Evolutionary conservation across 2,797 vertebrate genomes (phyloP), one percentile per base, ranked within the genome.

Genomic region (Cephalopachus bancanus): DNA sequence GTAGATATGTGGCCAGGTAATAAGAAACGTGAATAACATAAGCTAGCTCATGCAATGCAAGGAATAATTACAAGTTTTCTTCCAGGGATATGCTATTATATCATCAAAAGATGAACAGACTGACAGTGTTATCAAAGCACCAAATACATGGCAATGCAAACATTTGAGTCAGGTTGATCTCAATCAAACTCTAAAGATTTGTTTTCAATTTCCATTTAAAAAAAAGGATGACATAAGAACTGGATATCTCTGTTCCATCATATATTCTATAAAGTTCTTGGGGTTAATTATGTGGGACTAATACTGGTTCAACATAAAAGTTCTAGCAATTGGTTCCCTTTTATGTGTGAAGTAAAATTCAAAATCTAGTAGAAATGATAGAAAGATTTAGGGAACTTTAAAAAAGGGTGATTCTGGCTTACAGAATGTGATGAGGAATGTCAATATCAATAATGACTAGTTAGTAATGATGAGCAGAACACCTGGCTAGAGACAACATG

Each of bases 391-490:
- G 10, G 12, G 10, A 10, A 51, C 9, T 65, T 94, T 74, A 44
- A 15, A 37, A 60, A 94, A 93, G 33, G 67, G 62, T 33, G 79
- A 44, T 64, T 81, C 7, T 81, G 37, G 2, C 24, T 81, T 93
- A 7, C 74, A 71, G 44, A 72, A 71, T 55, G 5, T 76, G 7
- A 53, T 30, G 53, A 83, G 62, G 44, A 95, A 91, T 16, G 84
- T 92, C 49, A 37, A 4, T 78, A 9, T 87, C 60, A 75, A n/a
- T 69, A 53, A 80, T 90, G n/a, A 76, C 55, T 87, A 78, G 26
- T 83, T 79, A 78, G 71, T 86, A 93, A 62, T 55, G 62, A 96
- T 53, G n/a, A 57, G 24, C 15, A 44, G 59, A 89, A 81, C 44
- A 87, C 87, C 65, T 20, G 79, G 37, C 78, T 85, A 64, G 55